phyloP scores from a whole-genome alignment of 2,888 invertebrate species.

The Ophion ventricosus region DNA sequence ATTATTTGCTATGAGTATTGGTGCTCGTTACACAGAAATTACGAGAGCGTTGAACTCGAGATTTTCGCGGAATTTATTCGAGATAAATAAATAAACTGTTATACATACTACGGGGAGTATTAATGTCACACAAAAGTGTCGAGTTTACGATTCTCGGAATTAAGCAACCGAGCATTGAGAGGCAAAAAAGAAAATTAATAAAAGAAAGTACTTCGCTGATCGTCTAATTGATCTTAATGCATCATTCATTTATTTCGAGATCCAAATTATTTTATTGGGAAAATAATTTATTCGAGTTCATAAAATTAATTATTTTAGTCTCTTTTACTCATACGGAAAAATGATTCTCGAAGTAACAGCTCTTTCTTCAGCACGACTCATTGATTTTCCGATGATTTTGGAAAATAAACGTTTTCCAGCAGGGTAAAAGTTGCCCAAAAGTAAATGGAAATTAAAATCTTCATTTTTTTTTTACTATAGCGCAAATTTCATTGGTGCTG shows the following conservation, averaged over 20 bases:
- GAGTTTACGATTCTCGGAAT: conserved; percentile 15
- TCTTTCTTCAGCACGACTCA: too few relatives aligned
- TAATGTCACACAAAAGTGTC: conserved; percentile 12
- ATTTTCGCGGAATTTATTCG: conserved; percentile 73
- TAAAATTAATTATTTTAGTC: not conserved
- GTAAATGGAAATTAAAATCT: too few relatives aligned
- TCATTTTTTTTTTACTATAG: not conserved
- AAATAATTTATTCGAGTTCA: not conserved
- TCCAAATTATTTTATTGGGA: not conserved
- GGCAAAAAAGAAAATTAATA: not conserved
- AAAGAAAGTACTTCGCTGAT: conserved; percentile 12
- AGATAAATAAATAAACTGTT: conserved; percentile 60
- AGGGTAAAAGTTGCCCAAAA: too few relatives aligned
- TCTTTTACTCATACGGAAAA: not conserved
- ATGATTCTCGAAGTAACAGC: not conserved
- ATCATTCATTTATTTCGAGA: not conserved
- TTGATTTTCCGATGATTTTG: too few relatives aligned
- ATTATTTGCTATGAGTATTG: conserved; percentile 77
- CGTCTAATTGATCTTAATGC: not conserved
- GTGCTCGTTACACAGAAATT: conserved; percentile 77
- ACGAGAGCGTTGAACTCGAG: conserved; percentile 74
- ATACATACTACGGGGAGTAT: not conserved
- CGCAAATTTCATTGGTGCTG: not conserved
- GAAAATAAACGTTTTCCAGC: too few relatives aligned
- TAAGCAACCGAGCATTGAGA: not conserved